Evolutionary conservation across 1,140 invertebrate genomes (phyloP).

Genomic region (Sminthurides bifidus): DNA sequence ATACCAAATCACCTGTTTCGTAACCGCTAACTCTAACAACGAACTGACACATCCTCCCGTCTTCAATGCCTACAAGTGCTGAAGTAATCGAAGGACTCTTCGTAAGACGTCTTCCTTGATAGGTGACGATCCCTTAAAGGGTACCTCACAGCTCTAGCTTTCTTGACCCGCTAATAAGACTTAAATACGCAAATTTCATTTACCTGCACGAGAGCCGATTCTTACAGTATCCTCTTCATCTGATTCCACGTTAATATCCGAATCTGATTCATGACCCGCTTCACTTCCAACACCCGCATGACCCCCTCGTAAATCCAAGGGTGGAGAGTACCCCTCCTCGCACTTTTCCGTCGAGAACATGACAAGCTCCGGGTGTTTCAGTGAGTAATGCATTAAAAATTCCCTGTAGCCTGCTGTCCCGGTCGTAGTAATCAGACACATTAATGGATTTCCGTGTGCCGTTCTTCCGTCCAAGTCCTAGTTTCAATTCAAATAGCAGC

Average conservation of each 20-base stretch:
- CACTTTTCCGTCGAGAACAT: conserved; percentile 29
- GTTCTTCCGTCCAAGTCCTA: background rate
- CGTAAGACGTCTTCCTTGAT: too few relatives aligned
- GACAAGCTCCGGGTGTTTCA: conserved; percentile 5
- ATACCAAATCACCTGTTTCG: too few relatives aligned
- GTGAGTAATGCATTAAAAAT: conserved; percentile 1
- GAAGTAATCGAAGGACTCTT: too few relatives aligned
- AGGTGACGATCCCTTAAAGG: too few relatives aligned
- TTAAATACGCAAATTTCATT: too few relatives aligned
- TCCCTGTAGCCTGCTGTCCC: background rate
- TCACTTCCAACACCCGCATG: too few relatives aligned
- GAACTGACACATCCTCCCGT: too few relatives aligned
- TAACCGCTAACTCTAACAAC: too few relatives aligned
- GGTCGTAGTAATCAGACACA: background rate
- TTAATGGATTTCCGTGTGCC: background rate
- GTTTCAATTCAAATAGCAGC: background rate
- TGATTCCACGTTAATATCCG: conserved; percentile 33
- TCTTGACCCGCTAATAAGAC: too few relatives aligned
- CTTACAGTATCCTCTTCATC: conserved; percentile 31
- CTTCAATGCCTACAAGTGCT: too few relatives aligned
- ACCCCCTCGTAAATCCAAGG: conserved; percentile 25
- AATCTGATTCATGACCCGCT: conserved; percentile 28
- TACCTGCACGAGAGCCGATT: conserved; percentile 3
- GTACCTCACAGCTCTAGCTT: too few relatives aligned
- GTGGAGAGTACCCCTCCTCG: conserved; percentile 22